Evolutionary conservation across 1,140 invertebrate species (phyloP).

Genomic region (Orussus abietinus): DNA sequence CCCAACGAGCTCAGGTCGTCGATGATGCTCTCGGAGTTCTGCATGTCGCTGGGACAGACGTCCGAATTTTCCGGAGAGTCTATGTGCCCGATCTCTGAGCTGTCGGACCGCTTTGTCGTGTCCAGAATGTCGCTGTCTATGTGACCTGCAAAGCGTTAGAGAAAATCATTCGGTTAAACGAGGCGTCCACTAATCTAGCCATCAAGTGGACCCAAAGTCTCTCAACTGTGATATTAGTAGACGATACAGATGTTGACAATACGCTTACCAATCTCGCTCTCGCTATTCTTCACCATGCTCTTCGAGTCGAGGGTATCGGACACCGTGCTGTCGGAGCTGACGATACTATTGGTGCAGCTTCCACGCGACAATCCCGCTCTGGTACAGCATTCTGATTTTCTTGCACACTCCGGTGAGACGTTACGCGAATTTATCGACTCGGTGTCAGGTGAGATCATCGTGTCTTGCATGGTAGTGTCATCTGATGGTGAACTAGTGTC

Average conservation of each 20-base stretch:
- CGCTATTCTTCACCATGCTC: slow-evolving; percentile 40
- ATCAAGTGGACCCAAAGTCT: no score
- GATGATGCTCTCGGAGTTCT: slow-evolving; percentile 70
- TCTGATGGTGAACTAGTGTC: slow-evolving; percentile 40
- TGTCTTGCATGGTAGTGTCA: slow-evolving; percentile 42
- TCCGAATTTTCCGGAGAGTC: slow-evolving; percentile 78
- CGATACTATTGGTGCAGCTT: slow-evolving; percentile 42
- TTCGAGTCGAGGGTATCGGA: slow-evolving; percentile 41
- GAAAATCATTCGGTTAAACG: slow-evolving; percentile 32
- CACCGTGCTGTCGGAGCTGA: slow-evolving; percentile 39
- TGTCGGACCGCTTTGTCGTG: slow-evolving; percentile 40
- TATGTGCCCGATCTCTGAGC: slow-evolving; percentile 66
- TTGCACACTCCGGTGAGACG: slow-evolving; percentile 27
- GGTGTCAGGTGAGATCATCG: slow-evolving; percentile 45
- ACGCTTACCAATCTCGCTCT: slow-evolving; percentile 45
- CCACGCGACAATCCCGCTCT: slow-evolving; percentile 23
- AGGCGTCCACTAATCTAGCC: neutral
- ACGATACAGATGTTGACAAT: no score
- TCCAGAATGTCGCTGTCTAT: slow-evolving; percentile 48
- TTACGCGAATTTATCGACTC: slow-evolving; percentile 35
- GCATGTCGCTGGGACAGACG: slow-evolving; percentile 60
- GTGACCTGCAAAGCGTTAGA: slow-evolving; percentile 36
- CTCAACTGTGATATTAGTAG: no score
- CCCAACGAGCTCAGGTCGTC: slow-evolving; percentile 72
- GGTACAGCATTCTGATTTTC: slow-evolving; percentile 19